Evolutionary conservation across 2,888 invertebrate species (phyloP).

Genomic region (Patella caerulea): DNA sequence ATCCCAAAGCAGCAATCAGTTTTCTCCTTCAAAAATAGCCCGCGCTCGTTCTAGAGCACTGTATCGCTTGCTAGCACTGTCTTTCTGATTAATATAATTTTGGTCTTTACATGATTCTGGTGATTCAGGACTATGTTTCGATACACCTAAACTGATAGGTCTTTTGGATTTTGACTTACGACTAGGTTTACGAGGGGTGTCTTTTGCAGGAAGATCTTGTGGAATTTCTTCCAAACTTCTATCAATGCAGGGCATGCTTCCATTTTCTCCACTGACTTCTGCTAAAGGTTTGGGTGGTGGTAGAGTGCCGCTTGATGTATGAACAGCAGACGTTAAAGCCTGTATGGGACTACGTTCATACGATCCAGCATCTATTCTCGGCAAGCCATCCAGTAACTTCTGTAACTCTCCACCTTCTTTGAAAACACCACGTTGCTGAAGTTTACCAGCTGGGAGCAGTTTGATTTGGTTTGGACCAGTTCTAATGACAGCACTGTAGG

Average conservation of each 20-base stretch:
- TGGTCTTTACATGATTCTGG: neutral
- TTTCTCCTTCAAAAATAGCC: slow-evolving; percentile 4
- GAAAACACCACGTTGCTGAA: slow-evolving; percentile 41
- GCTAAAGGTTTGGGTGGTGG: slow-evolving; percentile 16
- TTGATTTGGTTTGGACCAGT: slow-evolving; percentile 65
- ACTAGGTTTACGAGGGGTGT: slow-evolving; percentile 33
- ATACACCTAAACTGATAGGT: slow-evolving; percentile 40
- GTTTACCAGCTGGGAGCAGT: slow-evolving; percentile 57
- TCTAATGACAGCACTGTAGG: slow-evolving; percentile 63
- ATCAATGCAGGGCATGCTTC: slow-evolving; percentile 61
- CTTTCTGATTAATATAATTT: neutral
- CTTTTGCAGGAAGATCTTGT: slow-evolving; percentile 36
- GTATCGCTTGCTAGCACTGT: slow-evolving; percentile 7
- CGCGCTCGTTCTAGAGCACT: slow-evolving; percentile 1
- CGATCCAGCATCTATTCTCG: slow-evolving; percentile 59
- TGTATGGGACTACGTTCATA: slow-evolving; percentile 56
- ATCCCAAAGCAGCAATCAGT: neutral
- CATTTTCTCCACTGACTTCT: slow-evolving; percentile 37
- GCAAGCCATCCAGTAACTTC: slow-evolving; percentile 57
- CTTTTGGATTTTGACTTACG: slow-evolving; percentile 33
- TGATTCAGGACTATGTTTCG: slow-evolving; percentile 20
- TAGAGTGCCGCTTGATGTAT: neutral
- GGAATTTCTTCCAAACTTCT: slow-evolving; percentile 63
- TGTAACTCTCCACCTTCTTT: slow-evolving; percentile 45
- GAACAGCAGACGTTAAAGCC: slow-evolving; percentile 15